phyloP scores from a whole-genome alignment of 2,113 vertebrate species.

The Cheirogaleus medius region DNA sequence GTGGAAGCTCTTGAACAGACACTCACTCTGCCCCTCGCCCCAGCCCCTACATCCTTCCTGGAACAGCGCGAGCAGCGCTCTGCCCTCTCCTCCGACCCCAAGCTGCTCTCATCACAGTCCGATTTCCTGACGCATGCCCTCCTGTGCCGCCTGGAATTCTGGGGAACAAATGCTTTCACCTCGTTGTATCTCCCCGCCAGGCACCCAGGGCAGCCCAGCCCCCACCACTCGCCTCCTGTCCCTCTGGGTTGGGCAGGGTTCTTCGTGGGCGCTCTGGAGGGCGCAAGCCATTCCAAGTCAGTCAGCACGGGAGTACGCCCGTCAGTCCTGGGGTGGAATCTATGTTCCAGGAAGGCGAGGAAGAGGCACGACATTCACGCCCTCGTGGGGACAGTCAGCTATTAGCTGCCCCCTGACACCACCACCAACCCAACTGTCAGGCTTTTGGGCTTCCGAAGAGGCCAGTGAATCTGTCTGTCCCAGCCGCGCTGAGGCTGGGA shows the following conservation, averaged over 20 bases:
- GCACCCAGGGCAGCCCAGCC: neutral
- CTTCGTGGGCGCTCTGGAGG: neutral
- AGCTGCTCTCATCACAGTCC: neutral
- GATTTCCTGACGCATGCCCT: fast-evolving
- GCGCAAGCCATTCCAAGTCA: neutral
- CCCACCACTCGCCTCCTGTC: neutral
- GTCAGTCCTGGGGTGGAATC: neutral
- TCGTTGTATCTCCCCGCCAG: neutral
- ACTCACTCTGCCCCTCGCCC: too few relatives aligned
- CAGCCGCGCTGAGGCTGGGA: neutral
- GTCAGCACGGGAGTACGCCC: neutral
- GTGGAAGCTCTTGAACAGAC: neutral
- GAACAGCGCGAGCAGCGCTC: neutral
- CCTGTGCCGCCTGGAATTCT: neutral
- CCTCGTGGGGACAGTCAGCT: neutral
- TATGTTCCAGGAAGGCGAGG: neutral
- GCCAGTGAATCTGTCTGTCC: neutral
- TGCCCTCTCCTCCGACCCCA: neutral
- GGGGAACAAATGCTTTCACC: neutral
- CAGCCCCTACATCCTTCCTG: neutral
- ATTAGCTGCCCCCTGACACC: neutral
- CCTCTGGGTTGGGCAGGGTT: neutral
- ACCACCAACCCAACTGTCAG: neutral
- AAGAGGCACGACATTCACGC: neutral
- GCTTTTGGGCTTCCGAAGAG: neutral